Evolutionary conservation across 2,888 invertebrate species (phyloP), one percentile per base, ranked within the genome.

Genomic region (Spialia ferax): DNA sequence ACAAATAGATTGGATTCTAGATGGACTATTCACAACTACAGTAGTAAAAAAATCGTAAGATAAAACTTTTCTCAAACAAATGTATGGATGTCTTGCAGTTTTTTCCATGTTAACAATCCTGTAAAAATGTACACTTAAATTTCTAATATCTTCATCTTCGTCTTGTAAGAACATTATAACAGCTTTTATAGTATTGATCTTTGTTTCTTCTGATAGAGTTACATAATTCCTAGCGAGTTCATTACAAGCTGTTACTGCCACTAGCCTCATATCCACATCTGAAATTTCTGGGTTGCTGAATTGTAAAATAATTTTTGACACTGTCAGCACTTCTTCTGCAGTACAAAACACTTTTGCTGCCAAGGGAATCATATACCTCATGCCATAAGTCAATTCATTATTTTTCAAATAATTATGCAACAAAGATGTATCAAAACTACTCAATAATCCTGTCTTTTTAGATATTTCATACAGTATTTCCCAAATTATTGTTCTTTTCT

Each of bases 81-180:
- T 78, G 71, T 83, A 87, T 8, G 92, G 85, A 66, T 93, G 88
- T 35, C 79, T 61, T 45, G 74, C 42, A 22, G 50, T 52, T 7
- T 71, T 68, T 55, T 78, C 75, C 20, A 52, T 77, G 56, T 35
- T 56, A 26, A 87, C 62, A 71, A 80, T 83, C 71, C 77, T 81
- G 70, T 86, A 88, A 73, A 85, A 91, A 50, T 80, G 69, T 5
- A 87, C 84, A 78, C 88, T 86, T 26, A 82, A 70, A 73, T 87
- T 87, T 74, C 95, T 89, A 13, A 95, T 85, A 73, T 91, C 89
- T 64, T 87, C 84, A 75, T 94, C 90, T 77, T 95, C 95, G 80
- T 95, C 95, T 84, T 94, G 95, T 50, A 95, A 76, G 5, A 95
- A 80, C 48, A 87, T 80, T n/a, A 94, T 76, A 60, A 85, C 88